These are phyloP conservation scores for Parthenolecanium corni DNA, from an alignment of 2,888 invertebrate genomes.

Conservation along the genomic window DNA sequence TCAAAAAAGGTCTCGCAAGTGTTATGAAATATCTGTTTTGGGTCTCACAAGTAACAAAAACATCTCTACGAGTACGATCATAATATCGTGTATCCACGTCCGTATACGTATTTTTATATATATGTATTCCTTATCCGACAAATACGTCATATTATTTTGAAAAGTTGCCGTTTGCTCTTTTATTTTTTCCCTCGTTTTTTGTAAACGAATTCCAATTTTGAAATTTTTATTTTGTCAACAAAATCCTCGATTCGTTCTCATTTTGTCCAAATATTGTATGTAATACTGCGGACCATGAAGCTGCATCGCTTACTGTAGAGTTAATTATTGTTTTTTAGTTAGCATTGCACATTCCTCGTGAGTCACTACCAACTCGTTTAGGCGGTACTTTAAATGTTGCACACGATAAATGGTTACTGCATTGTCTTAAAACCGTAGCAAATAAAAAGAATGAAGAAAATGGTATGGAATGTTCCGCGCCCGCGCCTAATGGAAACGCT, in stretches of 20 bases:
- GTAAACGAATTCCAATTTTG: neutral
- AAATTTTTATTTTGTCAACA: no score
- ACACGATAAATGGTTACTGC: constrained; percentile 78
- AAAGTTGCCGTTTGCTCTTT: no score
- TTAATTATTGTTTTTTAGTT: constrained; percentile 40
- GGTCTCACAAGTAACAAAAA: no score
- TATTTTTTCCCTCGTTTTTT: no score
- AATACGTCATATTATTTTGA: no score
- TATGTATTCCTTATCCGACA: neutral
- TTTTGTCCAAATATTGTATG: no score
- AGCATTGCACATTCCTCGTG: constrained; percentile 75
- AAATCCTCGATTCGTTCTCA: no score
- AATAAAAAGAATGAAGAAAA: constrained; percentile 44
- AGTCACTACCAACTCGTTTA: constrained; percentile 75
- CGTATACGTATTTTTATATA: neutral
- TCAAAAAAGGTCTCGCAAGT: no score
- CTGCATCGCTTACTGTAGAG: neutral
- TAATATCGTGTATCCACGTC: neutral
- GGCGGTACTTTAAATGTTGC: constrained; percentile 75
- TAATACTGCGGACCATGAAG: neutral
- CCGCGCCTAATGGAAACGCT: constrained; percentile 26
- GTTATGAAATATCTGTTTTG: no score
- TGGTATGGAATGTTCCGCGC: constrained; percentile 24
- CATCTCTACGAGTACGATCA: neutral
- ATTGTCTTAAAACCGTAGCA: constrained; percentile 71